Percentiles rank a stretch among this genome's conserved stretches.
Conservation (phyloP, 2,888 invertebrate genomes). For the Torymus texanus region DNA sequence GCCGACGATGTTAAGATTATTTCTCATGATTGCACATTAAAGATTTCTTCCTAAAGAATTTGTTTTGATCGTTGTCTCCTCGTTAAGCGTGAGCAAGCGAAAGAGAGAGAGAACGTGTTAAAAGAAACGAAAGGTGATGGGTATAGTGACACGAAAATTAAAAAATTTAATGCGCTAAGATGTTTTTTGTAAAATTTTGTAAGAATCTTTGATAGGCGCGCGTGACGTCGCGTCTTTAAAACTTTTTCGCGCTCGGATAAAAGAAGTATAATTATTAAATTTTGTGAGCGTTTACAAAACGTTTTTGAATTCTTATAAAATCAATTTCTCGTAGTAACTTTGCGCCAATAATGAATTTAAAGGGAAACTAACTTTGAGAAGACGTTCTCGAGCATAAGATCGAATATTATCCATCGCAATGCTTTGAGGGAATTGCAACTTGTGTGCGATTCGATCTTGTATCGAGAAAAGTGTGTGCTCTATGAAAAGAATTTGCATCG, state of each 20-base stretch:
- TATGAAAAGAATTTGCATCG: constrained; percentile 5
- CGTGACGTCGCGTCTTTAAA: constrained; percentile 31
- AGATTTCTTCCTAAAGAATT: constrained; percentile 11
- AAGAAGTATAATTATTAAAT: constrained; percentile 29
- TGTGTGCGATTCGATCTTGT: constrained; percentile 1
- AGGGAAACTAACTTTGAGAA: constrained; percentile 25
- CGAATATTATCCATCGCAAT: not conserved
- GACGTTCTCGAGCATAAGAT: constrained; percentile 7
- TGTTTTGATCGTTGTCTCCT: constrained; percentile 20
- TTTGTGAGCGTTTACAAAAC: constrained; percentile 41
- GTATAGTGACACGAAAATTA: constrained; percentile 41
- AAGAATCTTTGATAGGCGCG: constrained; percentile 33
- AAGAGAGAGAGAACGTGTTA: constrained; percentile 33
- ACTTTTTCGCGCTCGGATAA: constrained; percentile 37
- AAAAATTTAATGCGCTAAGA: constrained; percentile 43
- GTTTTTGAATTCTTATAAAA: constrained; percentile 43
- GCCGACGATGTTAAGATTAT: not conserved
- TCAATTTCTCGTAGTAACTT: constrained; percentile 36
- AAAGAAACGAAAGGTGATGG: constrained; percentile 36
- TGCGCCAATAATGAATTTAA: constrained; percentile 28
- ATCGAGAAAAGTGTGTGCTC: not conserved
- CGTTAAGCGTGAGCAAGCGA: constrained; percentile 30
- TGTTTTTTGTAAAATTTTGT: constrained; percentile 56
- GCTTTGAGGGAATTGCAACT: constrained; percentile 4
- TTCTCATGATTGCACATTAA: not conserved